Evolutionary conservation across 2,888 invertebrate genomes (phyloP).

Genomic region (Stegophylla sp.): DNA sequence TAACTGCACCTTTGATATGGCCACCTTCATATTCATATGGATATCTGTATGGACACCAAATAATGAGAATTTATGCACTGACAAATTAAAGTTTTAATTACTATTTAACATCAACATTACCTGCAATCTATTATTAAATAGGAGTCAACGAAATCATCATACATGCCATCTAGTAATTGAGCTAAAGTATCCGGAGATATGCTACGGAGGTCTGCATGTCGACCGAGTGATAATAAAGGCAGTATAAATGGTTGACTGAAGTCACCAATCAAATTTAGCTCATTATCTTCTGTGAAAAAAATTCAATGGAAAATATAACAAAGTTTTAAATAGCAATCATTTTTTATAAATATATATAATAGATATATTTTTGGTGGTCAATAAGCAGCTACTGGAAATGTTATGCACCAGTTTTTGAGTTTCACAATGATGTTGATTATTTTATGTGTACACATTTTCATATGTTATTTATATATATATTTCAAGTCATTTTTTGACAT

Average conservation of each 20-base stretch:
- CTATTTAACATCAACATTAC: conserved; percentile 49
- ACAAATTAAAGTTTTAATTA: no score
- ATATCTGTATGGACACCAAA: conserved; percentile 70
- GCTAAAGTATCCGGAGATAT: conserved; percentile 79
- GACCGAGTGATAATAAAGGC: conserved; percentile 74
- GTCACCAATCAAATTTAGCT: conserved; percentile 75
- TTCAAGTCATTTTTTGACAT: no score
- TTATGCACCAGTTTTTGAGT: no score
- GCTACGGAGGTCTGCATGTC: conserved; percentile 80
- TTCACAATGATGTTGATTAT: no score
- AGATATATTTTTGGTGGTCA: no score
- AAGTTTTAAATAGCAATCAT: no score
- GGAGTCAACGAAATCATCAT: conserved; percentile 70
- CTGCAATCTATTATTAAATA: conserved; percentile 90
- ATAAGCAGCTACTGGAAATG: no score
- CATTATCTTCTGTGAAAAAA: conserved; percentile 31
- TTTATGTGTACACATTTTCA: no score
- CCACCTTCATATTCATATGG: conserved; percentile 94
- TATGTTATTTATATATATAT: no score
- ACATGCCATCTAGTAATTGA: conserved; percentile 76
- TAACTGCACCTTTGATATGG: conserved; percentile 83
- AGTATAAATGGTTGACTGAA: conserved; percentile 78
- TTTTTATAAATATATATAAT: no score
- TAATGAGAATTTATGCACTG: background rate
- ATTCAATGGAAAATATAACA: no score